Conservation (phyloP, 2,113 vertebrate species). For the Phylloscopus whistleri region DNA sequence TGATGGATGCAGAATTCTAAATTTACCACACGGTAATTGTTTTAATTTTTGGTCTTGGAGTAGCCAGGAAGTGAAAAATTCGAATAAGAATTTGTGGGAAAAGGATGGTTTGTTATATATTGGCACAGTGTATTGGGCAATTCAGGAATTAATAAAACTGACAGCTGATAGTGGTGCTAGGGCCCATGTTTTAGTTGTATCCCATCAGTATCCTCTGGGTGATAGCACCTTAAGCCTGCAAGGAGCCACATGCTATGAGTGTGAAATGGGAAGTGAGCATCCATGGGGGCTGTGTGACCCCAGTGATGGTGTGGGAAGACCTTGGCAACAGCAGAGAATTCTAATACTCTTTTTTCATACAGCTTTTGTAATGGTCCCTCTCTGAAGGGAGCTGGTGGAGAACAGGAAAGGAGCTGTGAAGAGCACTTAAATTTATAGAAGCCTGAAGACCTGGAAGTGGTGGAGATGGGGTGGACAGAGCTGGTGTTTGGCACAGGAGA, state of each 20-base stretch:
- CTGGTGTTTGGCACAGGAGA: neutral
- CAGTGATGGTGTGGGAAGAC: neutral
- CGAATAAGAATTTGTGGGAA: neutral
- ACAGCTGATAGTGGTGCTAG: neutral
- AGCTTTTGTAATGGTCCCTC: neutral
- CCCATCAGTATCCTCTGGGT: neutral
- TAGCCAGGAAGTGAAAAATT: neutral
- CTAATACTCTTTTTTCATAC: neutral
- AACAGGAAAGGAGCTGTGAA: neutral
- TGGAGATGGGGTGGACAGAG: rapidly evolving
- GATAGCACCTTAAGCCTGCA: neutral
- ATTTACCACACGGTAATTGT: neutral
- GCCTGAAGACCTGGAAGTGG: neutral
- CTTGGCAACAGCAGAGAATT: neutral
- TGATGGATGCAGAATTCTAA: neutral
- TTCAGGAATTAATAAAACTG: neutral
- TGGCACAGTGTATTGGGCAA: neutral
- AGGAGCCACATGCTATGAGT: neutral
- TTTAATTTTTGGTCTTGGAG: neutral
- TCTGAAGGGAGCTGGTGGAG: neutral
- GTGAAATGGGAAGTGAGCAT: neutral
- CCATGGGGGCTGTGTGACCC: neutral
- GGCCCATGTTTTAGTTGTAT: neutral
- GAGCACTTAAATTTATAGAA: neutral
- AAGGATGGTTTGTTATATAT: neutral